Evolutionary conservation across 2,888 invertebrate species (phyloP), one percentile per base, ranked within the genome.

Genomic region (Chironomus tentans): DNA sequence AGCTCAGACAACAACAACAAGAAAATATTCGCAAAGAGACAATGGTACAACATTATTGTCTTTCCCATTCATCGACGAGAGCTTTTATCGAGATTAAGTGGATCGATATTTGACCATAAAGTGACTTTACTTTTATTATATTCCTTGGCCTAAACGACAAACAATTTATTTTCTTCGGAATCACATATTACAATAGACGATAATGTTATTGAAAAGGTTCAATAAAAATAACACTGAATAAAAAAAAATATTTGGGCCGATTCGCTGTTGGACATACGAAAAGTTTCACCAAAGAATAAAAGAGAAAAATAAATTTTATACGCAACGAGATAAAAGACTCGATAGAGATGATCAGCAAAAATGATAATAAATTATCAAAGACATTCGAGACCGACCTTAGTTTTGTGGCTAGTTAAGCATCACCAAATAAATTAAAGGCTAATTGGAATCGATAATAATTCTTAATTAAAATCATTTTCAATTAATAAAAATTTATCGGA

Each of bases 1-100:
- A 38, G 38, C 38, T 70, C 70, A 70, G 56, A 24, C 70, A 56
- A 7, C 38, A 38, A 38, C 38, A 38, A 38, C 38, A 38, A 15
- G 10, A 50, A 13, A 56, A 56, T 2, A 15, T 56, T 18, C 56
- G 56, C 18, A 65, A 24, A 65, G 56, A 28, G 62, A 74, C 74
- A 74, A 74, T 74, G 68, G 74, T 68, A 74, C 74, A 74, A 74
- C 74, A 74, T 74, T 74, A 74, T 74, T 74, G 74, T 68, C 62
- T 74, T 47, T 38, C 38, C 7, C 68, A 65, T 65, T 68, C 47
- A 46, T 46, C 48, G 22, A 21, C 10, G 38, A 18, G 15, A 13
- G 28, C 68, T 74, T 21, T 68, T 68, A 74, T 74, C 74, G 65
- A 46, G 74, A 74, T 74, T 74, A 74, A 74, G 68, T 68, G 74